Evolutionary conservation across 2,797 vertebrate species (phyloP).

Genomic region (Alosa sapidissima): DNA sequence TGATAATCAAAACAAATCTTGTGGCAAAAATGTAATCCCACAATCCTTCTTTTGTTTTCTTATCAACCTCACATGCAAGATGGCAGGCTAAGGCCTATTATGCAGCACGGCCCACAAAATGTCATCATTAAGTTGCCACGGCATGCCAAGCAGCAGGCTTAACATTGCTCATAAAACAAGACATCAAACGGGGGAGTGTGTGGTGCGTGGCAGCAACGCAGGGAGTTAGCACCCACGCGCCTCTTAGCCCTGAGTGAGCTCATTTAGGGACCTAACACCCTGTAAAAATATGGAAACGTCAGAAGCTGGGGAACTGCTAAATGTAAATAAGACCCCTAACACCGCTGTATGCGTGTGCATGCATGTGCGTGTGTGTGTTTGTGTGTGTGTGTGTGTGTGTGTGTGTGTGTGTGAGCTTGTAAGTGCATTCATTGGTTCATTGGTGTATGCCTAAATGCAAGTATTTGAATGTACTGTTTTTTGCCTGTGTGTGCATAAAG

Average conservation of each 20-base stretch:
- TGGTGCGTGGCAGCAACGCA: neutral
- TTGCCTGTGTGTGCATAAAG: neutral
- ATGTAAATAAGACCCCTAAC: conserved; percentile 6
- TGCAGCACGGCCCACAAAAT: conserved; percentile 28
- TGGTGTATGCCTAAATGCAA: neutral
- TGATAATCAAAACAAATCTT: neutral
- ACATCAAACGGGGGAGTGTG: conserved; percentile 59
- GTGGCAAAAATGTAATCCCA: neutral
- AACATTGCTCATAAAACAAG: conserved; percentile 63
- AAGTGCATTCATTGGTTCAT: neutral
- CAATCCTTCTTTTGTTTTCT: neutral
- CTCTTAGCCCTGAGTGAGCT: conserved; percentile 42
- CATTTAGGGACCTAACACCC: conserved; percentile 57
- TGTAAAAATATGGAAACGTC: conserved; percentile 53
- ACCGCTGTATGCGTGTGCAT: neutral
- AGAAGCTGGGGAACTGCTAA: conserved; percentile 28
- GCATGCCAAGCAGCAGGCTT: conserved; percentile 54
- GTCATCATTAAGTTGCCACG: conserved; percentile 44
- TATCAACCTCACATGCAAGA: neutral
- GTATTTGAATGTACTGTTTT: neutral
- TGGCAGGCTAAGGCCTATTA: neutral
- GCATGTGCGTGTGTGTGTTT: neutral
- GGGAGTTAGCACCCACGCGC: conserved; percentile 43
- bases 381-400: neutral
- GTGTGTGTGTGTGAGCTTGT: neutral